A percentile compares a stretch with the other conserved stretches of the same genome.
These are phyloP conservation scores for Orbicella faveolata DNA, from an alignment of 64 coral and sea anemone genomes.

Conservation along the genomic window DNA sequence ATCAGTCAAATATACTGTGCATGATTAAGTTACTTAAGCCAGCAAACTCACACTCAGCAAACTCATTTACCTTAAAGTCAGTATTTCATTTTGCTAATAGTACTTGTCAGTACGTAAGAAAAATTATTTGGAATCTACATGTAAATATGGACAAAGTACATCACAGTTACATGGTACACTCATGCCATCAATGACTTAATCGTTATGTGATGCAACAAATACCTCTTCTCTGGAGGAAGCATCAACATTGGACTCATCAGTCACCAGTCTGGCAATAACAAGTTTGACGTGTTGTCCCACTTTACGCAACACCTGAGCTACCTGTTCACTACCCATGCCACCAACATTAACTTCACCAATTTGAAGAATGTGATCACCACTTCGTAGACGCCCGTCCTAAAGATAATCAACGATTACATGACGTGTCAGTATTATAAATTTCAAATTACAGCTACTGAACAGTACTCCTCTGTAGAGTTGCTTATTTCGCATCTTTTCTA, in stretches of 20 bases:
- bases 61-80: too few relatives aligned
- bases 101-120: too few relatives aligned
- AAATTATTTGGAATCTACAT: too few relatives aligned
- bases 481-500: too few relatives aligned
- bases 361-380: constrained; percentile 97
- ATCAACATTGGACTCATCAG: constrained; percentile 56
- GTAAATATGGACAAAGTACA: too few relatives aligned
- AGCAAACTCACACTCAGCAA: too few relatives aligned
- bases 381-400: constrained; percentile 84
- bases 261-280: constrained; percentile 86
- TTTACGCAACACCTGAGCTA: constrained; percentile 95
- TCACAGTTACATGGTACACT: too few relatives aligned
- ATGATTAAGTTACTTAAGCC: too few relatives aligned
- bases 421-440: background rate
- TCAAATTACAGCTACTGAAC: too few relatives aligned
- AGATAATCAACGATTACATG: background rate
- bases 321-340: constrained; percentile 97
- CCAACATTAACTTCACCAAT: constrained; percentile 97
- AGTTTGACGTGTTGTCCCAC: constrained; percentile 91
- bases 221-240: constrained; percentile 54
- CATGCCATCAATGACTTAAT: background rate
- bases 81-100: too few relatives aligned
- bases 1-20: background rate
- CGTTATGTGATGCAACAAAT: background rate
- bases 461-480: too few relatives aligned